Base-by-base conservation (phyloP, 2,888 invertebrate genomes). In the Scaptomyza tumidula region DNA sequence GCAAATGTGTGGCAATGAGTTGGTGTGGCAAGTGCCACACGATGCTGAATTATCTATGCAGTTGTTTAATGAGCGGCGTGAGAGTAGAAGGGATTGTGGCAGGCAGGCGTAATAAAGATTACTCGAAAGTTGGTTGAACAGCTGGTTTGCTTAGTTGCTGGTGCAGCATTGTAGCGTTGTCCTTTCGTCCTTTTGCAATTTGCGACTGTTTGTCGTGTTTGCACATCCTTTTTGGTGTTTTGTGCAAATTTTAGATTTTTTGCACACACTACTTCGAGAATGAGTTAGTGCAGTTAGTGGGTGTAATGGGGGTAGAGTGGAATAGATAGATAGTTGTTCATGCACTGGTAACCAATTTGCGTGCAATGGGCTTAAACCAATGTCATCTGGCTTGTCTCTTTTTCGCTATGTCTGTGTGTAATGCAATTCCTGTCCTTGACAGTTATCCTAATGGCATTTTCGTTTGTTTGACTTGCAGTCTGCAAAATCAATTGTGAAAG, bases 161-260 rank as follows among this genome's bases (percentile, higher is more conserved):
- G 13, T 68, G 71, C 68, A 62, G 49, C 59, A 68, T 65, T n/a
- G n/a, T n/a, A n/a, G n/a, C n/a, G 57, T 75, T 39, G 62, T 61
- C 76, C 62, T 67, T 68, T 58, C 53, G 71, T 80, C 54, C 71
- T 68, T 61, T 69, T 59, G 80, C 71, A 85, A 83, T 83, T 80
- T 78, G 86, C 83, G 75, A 78, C 83, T 83, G 83, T 83, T 83
- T 83, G 73, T 78, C 86, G 72, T 82, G 83, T 83, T 83, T 74
- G 80, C 86, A 80, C 83, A 55, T 85, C 86, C 83, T 71, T 67
- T 83, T 86, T 83, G 62, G 69, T 84, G 86, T 86, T 70, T 78
- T 86, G 84, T 84, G 84, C 80, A 86, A 84, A 80, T 86, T 71
- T 78, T 37, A 45, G 61, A n/a, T 66, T 68, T 52, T 27, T 33